A percentile compares a stretch with the other conserved stretches of the same genome.
Conservation (phyloP, 2,797 vertebrate species). For the Mormyrops boulengeri region DNA sequence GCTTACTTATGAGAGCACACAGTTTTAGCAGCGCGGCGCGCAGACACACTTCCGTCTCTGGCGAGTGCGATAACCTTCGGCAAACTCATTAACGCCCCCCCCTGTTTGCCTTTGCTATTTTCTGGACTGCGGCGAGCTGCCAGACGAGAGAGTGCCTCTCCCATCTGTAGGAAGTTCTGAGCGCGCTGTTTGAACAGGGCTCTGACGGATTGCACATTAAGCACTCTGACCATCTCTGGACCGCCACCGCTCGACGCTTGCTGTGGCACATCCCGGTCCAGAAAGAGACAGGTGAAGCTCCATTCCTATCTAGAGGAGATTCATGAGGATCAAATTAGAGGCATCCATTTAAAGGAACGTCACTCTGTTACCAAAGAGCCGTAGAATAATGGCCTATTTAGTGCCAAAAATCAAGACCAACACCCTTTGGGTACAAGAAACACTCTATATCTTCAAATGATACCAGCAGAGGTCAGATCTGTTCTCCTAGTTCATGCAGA, state of each 20-base stretch:
- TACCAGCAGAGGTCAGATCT: background rate
- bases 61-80: conserved; percentile 9
- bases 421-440: background rate
- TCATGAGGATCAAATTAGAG: background rate
- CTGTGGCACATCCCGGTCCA: conserved; percentile 7
- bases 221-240: conserved; percentile 5
- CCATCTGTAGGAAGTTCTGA: conserved; percentile 23
- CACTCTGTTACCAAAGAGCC: background rate
- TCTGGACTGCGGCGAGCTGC: background rate
- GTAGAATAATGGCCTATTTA: background rate
- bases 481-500: background rate
- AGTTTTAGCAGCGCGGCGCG: background rate
- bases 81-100: conserved; percentile 8
- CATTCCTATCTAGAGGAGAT: background rate
- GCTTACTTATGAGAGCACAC: conserved; percentile 12
- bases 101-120: conserved; percentile 13
- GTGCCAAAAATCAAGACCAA: background rate
- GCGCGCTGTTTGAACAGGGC: conserved; percentile 29
- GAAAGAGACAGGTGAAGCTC: background rate
- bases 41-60: background rate
- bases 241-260: background rate
- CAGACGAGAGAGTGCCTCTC: background rate
- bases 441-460: background rate
- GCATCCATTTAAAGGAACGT: background rate
- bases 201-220: conserved; percentile 26